phyloP scores from a whole-genome alignment of 2,113 vertebrate species.

The Nerophis ophidion region DNA sequence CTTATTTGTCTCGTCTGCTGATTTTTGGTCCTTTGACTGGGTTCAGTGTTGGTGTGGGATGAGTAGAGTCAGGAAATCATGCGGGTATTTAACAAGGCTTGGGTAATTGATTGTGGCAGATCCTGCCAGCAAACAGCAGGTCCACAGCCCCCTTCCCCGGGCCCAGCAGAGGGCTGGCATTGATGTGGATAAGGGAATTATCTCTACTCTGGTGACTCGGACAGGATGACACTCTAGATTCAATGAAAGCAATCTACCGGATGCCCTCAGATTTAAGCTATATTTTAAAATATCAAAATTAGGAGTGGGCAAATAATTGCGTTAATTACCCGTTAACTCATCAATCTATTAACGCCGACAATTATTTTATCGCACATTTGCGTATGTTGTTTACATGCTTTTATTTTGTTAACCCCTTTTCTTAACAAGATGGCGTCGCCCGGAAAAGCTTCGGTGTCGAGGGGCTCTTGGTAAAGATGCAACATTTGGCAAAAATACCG shows the following conservation, averaged over 20 bases:
- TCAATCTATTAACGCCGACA: too few relatives aligned
- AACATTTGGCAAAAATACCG: too few relatives aligned
- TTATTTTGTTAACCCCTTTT: too few relatives aligned
- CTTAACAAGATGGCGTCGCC: too few relatives aligned
- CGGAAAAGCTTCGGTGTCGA: too few relatives aligned
- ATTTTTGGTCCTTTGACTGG: slow-evolving; percentile 40
- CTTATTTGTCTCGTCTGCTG: slow-evolving; percentile 42
- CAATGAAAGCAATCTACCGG: slow-evolving; percentile 64
- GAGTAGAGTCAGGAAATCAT: slow-evolving; percentile 52
- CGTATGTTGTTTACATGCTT: too few relatives aligned
- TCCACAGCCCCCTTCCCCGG: slow-evolving; percentile 52
- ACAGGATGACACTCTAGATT: slow-evolving; percentile 61
- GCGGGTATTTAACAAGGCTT: slow-evolving; percentile 64
- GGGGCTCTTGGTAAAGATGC: too few relatives aligned
- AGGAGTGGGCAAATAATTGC: too few relatives aligned
- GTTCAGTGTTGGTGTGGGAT: slow-evolving; percentile 35
- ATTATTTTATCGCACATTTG: too few relatives aligned
- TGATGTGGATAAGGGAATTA: slow-evolving; percentile 73
- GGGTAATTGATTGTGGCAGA: slow-evolving; percentile 75
- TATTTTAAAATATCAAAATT: not conserved
- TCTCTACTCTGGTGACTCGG: slow-evolving; percentile 63
- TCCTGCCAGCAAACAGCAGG: slow-evolving; percentile 71
- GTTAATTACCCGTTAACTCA: too few relatives aligned
- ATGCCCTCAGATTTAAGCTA: slow-evolving; percentile 40
- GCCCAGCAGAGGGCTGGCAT: slow-evolving; percentile 69